Conservation (phyloP, 2,888 invertebrate genomes). For the Latheticus oryzae region DNA sequence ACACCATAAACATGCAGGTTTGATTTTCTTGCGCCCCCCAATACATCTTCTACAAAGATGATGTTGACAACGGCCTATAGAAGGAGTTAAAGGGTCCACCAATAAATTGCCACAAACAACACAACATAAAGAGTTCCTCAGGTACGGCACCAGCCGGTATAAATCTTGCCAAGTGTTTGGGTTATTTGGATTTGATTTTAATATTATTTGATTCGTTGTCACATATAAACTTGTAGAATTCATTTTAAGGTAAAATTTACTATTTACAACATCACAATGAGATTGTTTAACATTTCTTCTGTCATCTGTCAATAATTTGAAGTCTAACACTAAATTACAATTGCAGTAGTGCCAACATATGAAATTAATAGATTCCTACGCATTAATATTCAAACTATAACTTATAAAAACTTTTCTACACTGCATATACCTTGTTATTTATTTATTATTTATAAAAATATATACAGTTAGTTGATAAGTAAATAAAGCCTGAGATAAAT, state of each 20-base stretch:
- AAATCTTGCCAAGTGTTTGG: constrained; percentile 84
- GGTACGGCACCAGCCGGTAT: constrained; percentile 83
- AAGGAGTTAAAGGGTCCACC: constrained; percentile 84
- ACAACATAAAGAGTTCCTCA: constrained; percentile 89
- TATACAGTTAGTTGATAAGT: constrained; percentile 39
- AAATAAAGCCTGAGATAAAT: constrained; percentile 38
- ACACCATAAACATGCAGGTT: constrained; percentile 87
- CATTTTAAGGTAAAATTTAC: constrained; percentile 66
- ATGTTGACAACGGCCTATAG: constrained; percentile 85
- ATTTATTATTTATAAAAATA: constrained; percentile 45
- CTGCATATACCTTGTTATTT: too few species aligned
- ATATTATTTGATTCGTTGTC: constrained; percentile 82
- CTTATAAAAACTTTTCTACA: too few species aligned
- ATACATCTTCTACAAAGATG: constrained; percentile 88
- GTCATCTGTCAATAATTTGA: constrained; percentile 32
- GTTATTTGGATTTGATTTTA: constrained; percentile 79
- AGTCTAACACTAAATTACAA: not conserved
- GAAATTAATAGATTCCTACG: too few species aligned
- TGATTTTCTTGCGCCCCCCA: constrained; percentile 86
- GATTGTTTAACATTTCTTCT: constrained; percentile 32
- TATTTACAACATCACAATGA: constrained; percentile 20
- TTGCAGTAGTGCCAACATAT: constrained; percentile 1
- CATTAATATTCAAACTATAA: too few species aligned
- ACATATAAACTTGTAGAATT: constrained; percentile 86
- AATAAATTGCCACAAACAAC: constrained; percentile 88